These are phyloP conservation scores for Drosophila melanosoma DNA, from an alignment of 2,888 invertebrate species.

Conservation along the genomic window DNA sequence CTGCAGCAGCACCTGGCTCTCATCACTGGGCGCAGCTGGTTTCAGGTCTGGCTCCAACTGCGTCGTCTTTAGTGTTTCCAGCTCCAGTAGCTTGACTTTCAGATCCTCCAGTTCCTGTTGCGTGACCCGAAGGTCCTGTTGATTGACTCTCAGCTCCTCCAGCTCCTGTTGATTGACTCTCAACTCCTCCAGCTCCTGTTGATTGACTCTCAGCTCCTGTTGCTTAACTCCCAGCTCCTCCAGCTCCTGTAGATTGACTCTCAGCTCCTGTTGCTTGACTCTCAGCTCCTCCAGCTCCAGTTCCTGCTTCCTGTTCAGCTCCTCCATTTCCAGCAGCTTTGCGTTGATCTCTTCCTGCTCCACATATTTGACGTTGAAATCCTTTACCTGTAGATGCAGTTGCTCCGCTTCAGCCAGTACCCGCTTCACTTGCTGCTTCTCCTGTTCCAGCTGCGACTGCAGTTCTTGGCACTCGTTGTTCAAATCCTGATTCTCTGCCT, in stretches of 20 bases:
- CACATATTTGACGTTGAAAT: conserved; percentile 84
- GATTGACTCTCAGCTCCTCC: neutral
- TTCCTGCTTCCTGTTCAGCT: conserved; percentile 83
- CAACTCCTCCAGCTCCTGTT: conserved; percentile 10
- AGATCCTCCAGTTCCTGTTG: conserved; percentile 13
- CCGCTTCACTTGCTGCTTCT: conserved; percentile 42
- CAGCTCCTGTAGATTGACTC: conserved; percentile 1
- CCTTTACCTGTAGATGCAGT: conserved; percentile 8
- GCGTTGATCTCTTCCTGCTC: conserved; percentile 54
- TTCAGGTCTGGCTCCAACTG: conserved; percentile 42
- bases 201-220: neutral
- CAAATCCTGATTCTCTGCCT: conserved; percentile 87
- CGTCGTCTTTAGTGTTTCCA: conserved; percentile 22
- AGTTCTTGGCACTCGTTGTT: conserved; percentile 88
- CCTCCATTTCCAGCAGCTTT: conserved; percentile 6
- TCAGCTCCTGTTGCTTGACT: conserved; percentile 4
- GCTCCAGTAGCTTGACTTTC: conserved; percentile 53
- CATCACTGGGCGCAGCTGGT: conserved; percentile 52
- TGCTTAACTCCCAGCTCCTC: conserved; percentile 10
- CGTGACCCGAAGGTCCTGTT: conserved; percentile 6
- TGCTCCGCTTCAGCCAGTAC: conserved; percentile 30
- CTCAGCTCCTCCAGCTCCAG: too few relatives aligned
- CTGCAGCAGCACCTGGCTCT: conserved; percentile 76
- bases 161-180: conserved; percentile 53
- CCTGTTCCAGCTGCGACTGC: conserved; percentile 86